Evolutionary conservation across 2,113 vertebrate genomes (phyloP), one percentile per base, ranked within the genome.

Genomic region (Xenopus borealis): DNA sequence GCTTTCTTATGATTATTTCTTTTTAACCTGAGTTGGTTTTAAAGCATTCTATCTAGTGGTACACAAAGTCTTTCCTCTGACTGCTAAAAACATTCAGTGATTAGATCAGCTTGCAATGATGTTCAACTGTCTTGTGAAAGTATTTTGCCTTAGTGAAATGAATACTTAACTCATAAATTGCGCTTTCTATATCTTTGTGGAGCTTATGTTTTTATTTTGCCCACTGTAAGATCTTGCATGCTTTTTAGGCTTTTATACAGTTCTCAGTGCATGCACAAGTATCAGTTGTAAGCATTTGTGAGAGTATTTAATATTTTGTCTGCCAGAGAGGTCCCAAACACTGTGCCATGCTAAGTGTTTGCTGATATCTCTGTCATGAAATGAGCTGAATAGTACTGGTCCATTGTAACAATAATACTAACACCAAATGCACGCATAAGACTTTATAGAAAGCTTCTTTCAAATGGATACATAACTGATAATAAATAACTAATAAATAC

Each of bases 361-460:
- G 53, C 4, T 16, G 53, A 55, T 16, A 16, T 55, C 53, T 55
- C 53, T n/a, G 53, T 8, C 17, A 55, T 55, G 13, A 27, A 27
- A 27, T 16, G 14, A n/a, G 53, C 2, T n/a, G 16, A 50, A 50
- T 50, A 16, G 47, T 50, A 50, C 14, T 50, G 11, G 47, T 10
- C 47, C 10, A 13, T 12, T 50, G 47, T 50, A 17, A 77, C 74
- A 77, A 77, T 69, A 77, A 77, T 77, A 77, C 74, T 77, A 77
- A 77, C 62, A 46, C 74, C 69, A 77, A 77, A 77, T 77, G 74
- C 74, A 77, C 73, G 74, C 74, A 77, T 77, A 77, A 69, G 30
- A 64, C 66, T 77, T 77, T 17, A 57, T 64, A 77, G 61, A 76
- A 77, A 40, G 74, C 66, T 40, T 64, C 66, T 30, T 70, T 69